Conservation (phyloP, 2,888 invertebrate species). For the Apeira syringaria region DNA sequence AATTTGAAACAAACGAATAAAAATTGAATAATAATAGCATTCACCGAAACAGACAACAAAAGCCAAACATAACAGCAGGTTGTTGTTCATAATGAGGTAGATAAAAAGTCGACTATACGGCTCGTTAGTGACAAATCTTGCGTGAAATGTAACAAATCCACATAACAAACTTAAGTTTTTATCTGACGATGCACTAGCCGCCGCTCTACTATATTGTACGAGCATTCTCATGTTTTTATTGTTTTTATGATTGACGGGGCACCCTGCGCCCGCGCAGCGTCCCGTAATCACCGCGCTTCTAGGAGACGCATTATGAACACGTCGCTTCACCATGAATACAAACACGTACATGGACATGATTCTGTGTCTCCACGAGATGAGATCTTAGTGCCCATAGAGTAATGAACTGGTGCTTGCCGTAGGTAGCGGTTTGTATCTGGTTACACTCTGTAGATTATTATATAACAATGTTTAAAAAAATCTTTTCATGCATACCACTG, state of each 20-base stretch:
- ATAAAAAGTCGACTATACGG: constrained; percentile 28
- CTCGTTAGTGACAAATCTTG: constrained; percentile 49
- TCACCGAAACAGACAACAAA: constrained; percentile 20
- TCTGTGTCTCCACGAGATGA: constrained; percentile 43
- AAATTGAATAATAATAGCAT: constrained; percentile 13
- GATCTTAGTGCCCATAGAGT: constrained; percentile 33
- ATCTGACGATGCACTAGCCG: constrained; percentile 21
- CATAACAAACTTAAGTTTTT: constrained; percentile 44
- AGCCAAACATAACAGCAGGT: constrained; percentile 22
- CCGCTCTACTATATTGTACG: constrained; percentile 42
- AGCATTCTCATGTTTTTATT: constrained; percentile 58
- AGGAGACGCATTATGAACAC: constrained; percentile 56
- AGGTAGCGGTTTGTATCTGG: constrained; percentile 36
- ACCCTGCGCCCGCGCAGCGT: constrained; percentile 41
- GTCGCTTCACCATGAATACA: constrained; percentile 39
- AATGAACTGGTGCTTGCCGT: constrained; percentile 34
- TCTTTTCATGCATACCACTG: constrained; percentile 2
- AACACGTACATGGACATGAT: constrained; percentile 46
- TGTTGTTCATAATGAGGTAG: constrained; percentile 20
- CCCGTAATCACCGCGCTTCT: constrained; percentile 49
- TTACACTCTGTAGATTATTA: constrained; percentile 28
- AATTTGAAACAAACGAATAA: constrained; percentile 1
- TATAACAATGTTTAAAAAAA: constrained; percentile 16
- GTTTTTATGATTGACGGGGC: constrained; percentile 63
- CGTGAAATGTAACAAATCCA: constrained; percentile 66